These are phyloP conservation scores for Listronotus bonariensis DNA, from an alignment of 1,140 invertebrate genomes.

Conservation along the genomic window DNA sequence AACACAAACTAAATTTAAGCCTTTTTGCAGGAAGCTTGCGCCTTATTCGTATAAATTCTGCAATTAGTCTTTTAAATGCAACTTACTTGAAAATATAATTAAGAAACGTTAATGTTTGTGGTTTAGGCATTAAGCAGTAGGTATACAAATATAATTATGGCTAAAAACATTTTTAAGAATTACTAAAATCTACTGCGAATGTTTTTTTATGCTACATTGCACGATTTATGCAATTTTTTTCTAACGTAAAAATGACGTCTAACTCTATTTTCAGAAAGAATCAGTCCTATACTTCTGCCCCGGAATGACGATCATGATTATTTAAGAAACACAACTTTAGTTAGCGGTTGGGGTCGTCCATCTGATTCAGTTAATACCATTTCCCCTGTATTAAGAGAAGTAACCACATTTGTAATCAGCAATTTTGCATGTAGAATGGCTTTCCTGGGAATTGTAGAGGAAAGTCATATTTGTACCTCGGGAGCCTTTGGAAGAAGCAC, in stretches of 20 bases:
- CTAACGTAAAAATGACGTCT: background rate
- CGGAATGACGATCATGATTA: conserved; percentile 43
- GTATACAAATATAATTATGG: too few relatives aligned
- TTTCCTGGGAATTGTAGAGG: conserved; percentile 51
- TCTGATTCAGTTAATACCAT: conserved; percentile 51
- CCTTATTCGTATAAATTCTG: too few relatives aligned
- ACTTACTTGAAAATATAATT: too few relatives aligned
- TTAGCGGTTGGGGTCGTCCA: conserved; percentile 60
- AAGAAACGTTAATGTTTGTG: too few relatives aligned
- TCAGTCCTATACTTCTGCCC: conserved; percentile 58
- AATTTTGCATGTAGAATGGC: conserved; percentile 48
- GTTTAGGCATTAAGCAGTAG: too few relatives aligned
- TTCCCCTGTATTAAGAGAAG: conserved; percentile 48
- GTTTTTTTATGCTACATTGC: too few relatives aligned
- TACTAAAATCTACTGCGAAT: too few relatives aligned
- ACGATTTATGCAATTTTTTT: too few relatives aligned
- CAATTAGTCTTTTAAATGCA: too few relatives aligned
- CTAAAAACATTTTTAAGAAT: too few relatives aligned
- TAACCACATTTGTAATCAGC: conserved; percentile 43
- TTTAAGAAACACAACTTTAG: conserved; percentile 45
- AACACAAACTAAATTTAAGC: too few relatives aligned
- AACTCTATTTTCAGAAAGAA: conserved; percentile 55
- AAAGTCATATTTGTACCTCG: conserved; percentile 58
- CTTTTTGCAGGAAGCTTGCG: too few relatives aligned
- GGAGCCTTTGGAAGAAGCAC: conserved; percentile 54